Percentiles rank a stretch among this genome's conserved stretches.
These are phyloP conservation scores for Myotis pilosus DNA, from an alignment of 2,797 vertebrate genomes.

Conservation along the genomic window DNA sequence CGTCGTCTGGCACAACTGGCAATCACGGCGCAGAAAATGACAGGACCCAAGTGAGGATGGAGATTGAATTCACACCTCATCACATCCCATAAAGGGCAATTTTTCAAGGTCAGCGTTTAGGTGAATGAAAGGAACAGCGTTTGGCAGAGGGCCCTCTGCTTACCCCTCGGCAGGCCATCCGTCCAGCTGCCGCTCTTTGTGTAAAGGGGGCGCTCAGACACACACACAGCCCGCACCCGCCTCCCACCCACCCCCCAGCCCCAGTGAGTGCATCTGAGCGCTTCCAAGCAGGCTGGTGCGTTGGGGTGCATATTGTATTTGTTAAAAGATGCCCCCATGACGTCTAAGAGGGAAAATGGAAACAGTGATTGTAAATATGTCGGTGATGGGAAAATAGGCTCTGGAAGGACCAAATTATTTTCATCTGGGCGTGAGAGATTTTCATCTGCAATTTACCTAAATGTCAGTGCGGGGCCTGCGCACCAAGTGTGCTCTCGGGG, in stretches of 20 bases:
- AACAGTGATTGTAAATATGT: slow-evolving; percentile 46
- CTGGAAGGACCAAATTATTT: slow-evolving; percentile 61
- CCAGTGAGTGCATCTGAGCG: slow-evolving; percentile 48
- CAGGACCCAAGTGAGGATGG: slow-evolving; percentile 74
- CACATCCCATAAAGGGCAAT: slow-evolving; percentile 74
- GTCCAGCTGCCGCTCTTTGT: slow-evolving; percentile 72
- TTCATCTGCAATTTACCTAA: slow-evolving; percentile 43
- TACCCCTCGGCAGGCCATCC: slow-evolving; percentile 39
- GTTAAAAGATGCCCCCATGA: slow-evolving; percentile 58
- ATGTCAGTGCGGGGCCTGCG: background rate
- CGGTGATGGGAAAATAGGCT: slow-evolving; percentile 48
- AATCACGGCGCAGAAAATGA: slow-evolving; percentile 70
- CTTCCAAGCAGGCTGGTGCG: slow-evolving; percentile 8
- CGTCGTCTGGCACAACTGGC: slow-evolving; percentile 70
- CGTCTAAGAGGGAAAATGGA: slow-evolving; percentile 32
- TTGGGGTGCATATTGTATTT: slow-evolving; percentile 34
- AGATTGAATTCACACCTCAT: slow-evolving; percentile 81
- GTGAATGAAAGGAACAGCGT: slow-evolving; percentile 73
- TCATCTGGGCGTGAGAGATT: slow-evolving; percentile 42
- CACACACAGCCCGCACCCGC: background rate
- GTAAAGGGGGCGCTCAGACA: background rate
- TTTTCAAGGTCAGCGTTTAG: slow-evolving; percentile 80
- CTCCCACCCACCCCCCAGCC: background rate
- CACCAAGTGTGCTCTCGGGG: background rate
- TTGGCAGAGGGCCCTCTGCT: slow-evolving; percentile 70